Conservation (phyloP, 2,797 vertebrate genomes). For the Sparidentex hasta region DNA sequence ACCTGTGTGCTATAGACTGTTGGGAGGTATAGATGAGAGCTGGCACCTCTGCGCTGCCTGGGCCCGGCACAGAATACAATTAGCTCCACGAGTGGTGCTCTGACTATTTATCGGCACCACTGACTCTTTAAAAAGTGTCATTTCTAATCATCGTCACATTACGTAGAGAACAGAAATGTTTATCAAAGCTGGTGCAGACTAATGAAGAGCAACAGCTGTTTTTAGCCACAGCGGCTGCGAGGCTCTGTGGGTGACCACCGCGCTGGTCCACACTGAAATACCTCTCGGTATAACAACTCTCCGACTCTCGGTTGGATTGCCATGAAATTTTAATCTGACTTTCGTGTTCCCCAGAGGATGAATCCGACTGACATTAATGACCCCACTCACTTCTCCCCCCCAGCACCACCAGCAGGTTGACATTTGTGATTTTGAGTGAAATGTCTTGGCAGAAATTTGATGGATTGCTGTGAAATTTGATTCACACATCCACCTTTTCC, state of each 20-base stretch:
- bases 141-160: not conserved
- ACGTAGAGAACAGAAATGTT: not conserved
- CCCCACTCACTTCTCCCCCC: not conserved
- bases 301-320: not conserved
- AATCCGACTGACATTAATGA: not conserved
- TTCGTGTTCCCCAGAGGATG: not conserved
- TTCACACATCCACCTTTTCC: not conserved
- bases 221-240: not conserved
- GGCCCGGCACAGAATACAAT: conserved; percentile 7
- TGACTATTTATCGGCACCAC: not conserved
- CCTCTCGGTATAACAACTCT: not conserved
- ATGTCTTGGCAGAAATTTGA: not conserved
- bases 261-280: not conserved
- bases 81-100: not conserved
- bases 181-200: not conserved
- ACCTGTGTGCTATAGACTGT: conserved; percentile 33
- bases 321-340: not conserved
- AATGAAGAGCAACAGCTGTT: not conserved
- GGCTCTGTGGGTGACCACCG: not conserved
- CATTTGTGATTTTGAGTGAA: conserved; percentile 6
- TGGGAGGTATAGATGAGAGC: conserved; percentile 41
- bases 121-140: not conserved
- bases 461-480: not conserved
- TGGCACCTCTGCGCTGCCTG: conserved; percentile 29
- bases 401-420: not conserved